Evolutionary conservation across 2,888 invertebrate genomes (phyloP).

Genomic region (Nycteola revayana): DNA sequence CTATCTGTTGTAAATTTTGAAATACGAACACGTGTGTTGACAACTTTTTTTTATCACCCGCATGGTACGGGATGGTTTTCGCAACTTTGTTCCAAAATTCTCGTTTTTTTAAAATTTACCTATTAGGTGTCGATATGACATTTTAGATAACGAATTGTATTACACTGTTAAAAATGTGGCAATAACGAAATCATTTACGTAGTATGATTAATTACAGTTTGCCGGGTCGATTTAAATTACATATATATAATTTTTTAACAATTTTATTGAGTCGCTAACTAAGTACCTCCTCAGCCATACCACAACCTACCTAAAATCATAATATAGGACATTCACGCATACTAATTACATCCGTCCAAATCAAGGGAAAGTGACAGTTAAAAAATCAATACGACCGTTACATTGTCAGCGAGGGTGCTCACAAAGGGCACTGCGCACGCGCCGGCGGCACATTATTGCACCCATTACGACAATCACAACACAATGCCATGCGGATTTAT

Average conservation of each 20-base stretch:
- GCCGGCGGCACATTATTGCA: slow-evolving; percentile 51
- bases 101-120: slow-evolving; percentile 12
- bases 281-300: no score
- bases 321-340: no score
- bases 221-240: no score
- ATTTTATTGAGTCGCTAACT: no score
- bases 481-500: slow-evolving; percentile 54
- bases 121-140: slow-evolving; percentile 15
- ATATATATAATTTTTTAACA: no score
- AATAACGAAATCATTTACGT: no score
- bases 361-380: slow-evolving; percentile 66
- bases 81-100: slow-evolving; percentile 27
- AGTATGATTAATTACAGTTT: no score
- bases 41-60: slow-evolving; percentile 70
- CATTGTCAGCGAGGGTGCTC: slow-evolving; percentile 70
- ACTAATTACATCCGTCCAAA: slow-evolving; percentile 13
- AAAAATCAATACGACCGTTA: slow-evolving; percentile 80
- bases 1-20: slow-evolving; percentile 69
- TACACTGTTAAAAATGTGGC: slow-evolving; percentile 8
- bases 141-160: slow-evolving; percentile 18
- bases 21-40: slow-evolving; percentile 76
- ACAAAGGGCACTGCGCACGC: slow-evolving; percentile 67
- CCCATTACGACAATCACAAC: slow-evolving; percentile 56
- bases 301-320: no score
- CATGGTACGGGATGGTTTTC: slow-evolving; percentile 48